Evolutionary conservation across 92 coral and sea anemone species (phyloP).

Genomic region (Muricea muricata): DNA sequence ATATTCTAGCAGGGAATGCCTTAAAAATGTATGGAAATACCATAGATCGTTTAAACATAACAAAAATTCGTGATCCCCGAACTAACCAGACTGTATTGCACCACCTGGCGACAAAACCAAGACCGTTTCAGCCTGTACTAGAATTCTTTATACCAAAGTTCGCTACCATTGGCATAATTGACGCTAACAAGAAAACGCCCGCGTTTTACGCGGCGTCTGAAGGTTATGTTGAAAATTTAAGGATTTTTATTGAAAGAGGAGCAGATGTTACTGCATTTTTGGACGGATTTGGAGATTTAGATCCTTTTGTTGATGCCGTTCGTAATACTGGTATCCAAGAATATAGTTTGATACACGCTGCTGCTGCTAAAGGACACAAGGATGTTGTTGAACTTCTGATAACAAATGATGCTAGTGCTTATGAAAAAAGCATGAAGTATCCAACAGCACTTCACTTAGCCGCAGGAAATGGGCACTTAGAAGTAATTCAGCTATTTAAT

Average conservation of each 20-base stretch:
- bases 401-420: conserved; percentile 30
- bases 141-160: conserved; percentile 57
- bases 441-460: conserved; percentile 72
- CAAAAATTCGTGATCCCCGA: conserved; percentile 22
- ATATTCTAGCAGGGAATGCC: conserved; percentile 33
- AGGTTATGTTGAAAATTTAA: conserved; percentile 61
- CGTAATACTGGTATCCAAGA: conserved; percentile 32
- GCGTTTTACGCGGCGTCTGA: conserved; percentile 73
- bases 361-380: conserved; percentile 62
- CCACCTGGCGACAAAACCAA: conserved; percentile 55
- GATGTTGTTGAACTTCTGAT: conserved; percentile 65
- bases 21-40: not conserved
- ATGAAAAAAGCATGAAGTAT: conserved; percentile 21
- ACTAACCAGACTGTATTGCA: conserved; percentile 57
- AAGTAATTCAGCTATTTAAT: conserved; percentile 49
- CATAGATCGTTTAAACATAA: conserved; percentile 22
- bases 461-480: conserved; percentile 72
- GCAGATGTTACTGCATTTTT: conserved; percentile 56
- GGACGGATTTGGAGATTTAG: not conserved
- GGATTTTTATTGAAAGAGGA: conserved; percentile 54
- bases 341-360: conserved; percentile 70
- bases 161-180: conserved; percentile 47
- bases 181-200: conserved; percentile 68
- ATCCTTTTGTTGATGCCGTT: not conserved
- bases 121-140: conserved; percentile 29